Evolutionary conservation across 1,140 invertebrate genomes (phyloP).

Genomic region (Anastatus disparis): DNA sequence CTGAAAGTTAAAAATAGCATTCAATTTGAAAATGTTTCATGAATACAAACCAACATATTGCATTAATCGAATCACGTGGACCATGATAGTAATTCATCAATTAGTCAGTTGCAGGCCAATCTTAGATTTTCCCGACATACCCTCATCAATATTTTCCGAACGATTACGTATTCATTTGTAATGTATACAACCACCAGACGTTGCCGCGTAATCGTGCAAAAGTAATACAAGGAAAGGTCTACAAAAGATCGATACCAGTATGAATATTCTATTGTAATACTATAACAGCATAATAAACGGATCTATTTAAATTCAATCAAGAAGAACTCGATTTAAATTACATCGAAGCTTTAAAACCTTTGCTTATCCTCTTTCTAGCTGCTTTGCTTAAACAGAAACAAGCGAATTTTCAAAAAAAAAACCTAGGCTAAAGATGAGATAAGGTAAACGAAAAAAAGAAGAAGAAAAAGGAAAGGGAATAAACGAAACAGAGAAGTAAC

Average conservation of each 20-base stretch:
- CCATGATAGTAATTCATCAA: too few relatives aligned
- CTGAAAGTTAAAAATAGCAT: too few relatives aligned
- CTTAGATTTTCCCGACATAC: not conserved
- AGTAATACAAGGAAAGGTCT: not conserved
- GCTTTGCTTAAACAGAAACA: slow-evolving; percentile 36
- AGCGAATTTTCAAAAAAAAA: slow-evolving; percentile 31
- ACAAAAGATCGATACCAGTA: slow-evolving; percentile 6
- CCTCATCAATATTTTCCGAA: not conserved
- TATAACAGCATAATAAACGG: slow-evolving; percentile 5
- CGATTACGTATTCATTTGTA: not conserved
- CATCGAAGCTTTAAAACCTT: slow-evolving; percentile 24
- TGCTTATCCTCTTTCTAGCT: not conserved
- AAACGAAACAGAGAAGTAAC: not conserved
- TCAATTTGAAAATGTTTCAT: too few relatives aligned
- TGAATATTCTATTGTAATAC: slow-evolving; percentile 4
- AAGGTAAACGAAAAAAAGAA: not conserved
- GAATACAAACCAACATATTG: too few relatives aligned
- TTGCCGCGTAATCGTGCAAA: not conserved
- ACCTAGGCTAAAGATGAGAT: slow-evolving; percentile 31
- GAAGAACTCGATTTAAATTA: slow-evolving; percentile 33
- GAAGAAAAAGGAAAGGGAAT: not conserved
- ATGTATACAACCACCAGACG: not conserved
- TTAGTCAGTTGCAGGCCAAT: too few relatives aligned
- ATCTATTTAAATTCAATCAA: slow-evolving; percentile 37
- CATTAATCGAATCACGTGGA: too few relatives aligned